Conservation (phyloP, 30 jellyfish, hydroid and myxozoan species). For the Morbakka virulenta region DNA sequence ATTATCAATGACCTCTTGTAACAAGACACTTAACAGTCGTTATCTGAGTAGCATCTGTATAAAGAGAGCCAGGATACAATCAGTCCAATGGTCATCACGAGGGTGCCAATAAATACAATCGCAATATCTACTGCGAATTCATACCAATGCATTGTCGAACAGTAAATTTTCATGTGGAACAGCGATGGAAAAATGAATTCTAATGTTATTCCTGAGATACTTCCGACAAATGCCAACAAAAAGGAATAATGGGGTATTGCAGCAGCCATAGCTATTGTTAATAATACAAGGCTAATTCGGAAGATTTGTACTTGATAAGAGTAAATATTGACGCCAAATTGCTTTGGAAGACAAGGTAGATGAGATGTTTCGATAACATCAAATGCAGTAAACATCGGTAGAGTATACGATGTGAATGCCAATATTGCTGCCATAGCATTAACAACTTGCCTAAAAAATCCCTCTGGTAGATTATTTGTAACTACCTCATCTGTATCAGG, state of each 20-base stretch:
- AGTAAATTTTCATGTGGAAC: constrained; percentile 83
- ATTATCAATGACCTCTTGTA: no score
- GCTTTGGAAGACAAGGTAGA: constrained; percentile 56
- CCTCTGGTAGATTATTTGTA: constrained; percentile 86
- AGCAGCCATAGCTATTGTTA: constrained; percentile 88
- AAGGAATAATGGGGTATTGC: constrained; percentile 79
- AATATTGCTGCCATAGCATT: constrained; percentile 90
- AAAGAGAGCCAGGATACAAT: constrained; percentile 94
- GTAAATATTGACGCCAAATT: constrained; percentile 72
- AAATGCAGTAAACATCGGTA: constrained; percentile 92
- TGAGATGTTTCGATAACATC: constrained; percentile 80
- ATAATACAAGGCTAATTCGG: constrained; percentile 59
- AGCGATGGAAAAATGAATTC: constrained; percentile 90
- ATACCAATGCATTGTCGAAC: constrained; percentile 71
- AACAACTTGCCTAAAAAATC: constrained; percentile 75
- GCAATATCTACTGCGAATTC: constrained; percentile 81
- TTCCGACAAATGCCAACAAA: constrained; percentile 79
- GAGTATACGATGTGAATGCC: constrained; percentile 88
- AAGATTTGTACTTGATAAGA: constrained; percentile 64
- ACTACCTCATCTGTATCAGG: constrained; percentile 94
- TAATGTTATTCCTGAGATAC: constrained; percentile 85
- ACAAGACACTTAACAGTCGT: constrained; percentile 45
- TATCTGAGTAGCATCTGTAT: constrained; percentile 61
- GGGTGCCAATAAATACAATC: constrained; percentile 76
- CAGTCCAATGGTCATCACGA: constrained; percentile 90